These are phyloP conservation scores for Oceanites oceanicus DNA, from an alignment of 2,113 vertebrate species.

Conservation along the genomic window DNA sequence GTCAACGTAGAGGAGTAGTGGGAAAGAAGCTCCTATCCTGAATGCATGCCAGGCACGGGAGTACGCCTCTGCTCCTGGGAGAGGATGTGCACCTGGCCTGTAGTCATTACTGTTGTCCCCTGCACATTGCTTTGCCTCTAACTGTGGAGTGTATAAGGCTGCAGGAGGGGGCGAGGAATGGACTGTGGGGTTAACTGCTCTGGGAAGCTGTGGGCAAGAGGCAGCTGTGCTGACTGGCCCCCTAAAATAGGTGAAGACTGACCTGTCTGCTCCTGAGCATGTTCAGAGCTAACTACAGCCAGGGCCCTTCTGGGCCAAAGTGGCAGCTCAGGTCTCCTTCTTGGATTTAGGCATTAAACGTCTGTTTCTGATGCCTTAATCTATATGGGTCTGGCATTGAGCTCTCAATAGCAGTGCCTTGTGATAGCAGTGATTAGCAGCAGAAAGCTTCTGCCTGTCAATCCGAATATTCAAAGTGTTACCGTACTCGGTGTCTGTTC, in stretches of 20 bases:
- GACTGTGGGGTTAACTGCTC: rapidly evolving
- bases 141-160: rapidly evolving
- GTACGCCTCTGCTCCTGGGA: background rate
- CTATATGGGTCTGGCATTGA: rapidly evolving
- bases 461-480: background rate
- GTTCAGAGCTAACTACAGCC: background rate
- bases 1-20: background rate
- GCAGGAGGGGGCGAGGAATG: too few relatives aligned
- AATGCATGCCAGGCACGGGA: rapidly evolving
- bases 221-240: background rate
- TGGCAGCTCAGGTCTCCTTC: background rate
- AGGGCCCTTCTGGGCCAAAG: background rate
- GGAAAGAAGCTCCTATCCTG: background rate
- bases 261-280: background rate
- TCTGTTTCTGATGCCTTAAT: background rate
- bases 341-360: background rate
- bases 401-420: background rate
- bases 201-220: background rate
- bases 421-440: background rate
- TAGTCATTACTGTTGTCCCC: background rate
- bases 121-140: rapidly evolving
- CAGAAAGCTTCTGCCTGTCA: background rate
- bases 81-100: rapidly evolving
- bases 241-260: background rate
- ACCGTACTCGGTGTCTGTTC: background rate